Conservation (phyloP, 30 jellyfish, hydroid and myxozoan species). For the Pseudorhiza aurosa region DNA sequence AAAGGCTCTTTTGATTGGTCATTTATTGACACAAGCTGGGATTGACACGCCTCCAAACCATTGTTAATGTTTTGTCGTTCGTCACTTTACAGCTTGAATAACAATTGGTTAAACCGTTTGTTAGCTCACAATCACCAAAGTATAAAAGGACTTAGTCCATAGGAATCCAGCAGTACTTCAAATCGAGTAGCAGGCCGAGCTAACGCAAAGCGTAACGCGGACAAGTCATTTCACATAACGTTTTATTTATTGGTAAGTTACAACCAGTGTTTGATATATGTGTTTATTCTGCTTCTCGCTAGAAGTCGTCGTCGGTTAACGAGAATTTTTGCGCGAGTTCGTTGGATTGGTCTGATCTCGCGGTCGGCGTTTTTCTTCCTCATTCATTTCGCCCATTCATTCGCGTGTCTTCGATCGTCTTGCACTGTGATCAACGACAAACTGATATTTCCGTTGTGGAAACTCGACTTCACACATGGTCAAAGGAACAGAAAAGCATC, state of each 20-base stretch:
- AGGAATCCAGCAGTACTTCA: slow-evolving; percentile 23
- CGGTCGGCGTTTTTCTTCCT: slow-evolving; percentile 41
- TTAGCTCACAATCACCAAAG: slow-evolving; percentile 40
- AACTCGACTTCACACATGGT: neutral
- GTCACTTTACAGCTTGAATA: slow-evolving; percentile 77
- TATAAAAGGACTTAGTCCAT: slow-evolving; percentile 44
- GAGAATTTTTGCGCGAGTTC: neutral
- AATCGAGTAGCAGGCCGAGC: neutral
- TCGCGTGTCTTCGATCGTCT: slow-evolving; percentile 27
- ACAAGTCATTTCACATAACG: neutral
- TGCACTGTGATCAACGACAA: slow-evolving; percentile 37
- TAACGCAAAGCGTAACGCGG: neutral
- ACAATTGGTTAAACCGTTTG: slow-evolving; percentile 58
- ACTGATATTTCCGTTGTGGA: slow-evolving; percentile 49
- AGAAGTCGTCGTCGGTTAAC: neutral
- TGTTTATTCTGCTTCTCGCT: neutral
- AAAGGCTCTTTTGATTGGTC: slow-evolving; percentile 67
- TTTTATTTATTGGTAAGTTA: neutral
- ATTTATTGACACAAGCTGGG: slow-evolving; percentile 72
- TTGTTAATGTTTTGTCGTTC: slow-evolving; percentile 80
- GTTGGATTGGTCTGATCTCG: slow-evolving; percentile 3
- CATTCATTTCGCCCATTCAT: slow-evolving; percentile 78
- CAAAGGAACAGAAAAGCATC: slow-evolving; percentile 2
- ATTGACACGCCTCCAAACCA: slow-evolving; percentile 86
- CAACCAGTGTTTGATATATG: neutral